Base-by-base conservation (phyloP, 1,140 invertebrate species). In the Lycorma delicatula region DNA sequence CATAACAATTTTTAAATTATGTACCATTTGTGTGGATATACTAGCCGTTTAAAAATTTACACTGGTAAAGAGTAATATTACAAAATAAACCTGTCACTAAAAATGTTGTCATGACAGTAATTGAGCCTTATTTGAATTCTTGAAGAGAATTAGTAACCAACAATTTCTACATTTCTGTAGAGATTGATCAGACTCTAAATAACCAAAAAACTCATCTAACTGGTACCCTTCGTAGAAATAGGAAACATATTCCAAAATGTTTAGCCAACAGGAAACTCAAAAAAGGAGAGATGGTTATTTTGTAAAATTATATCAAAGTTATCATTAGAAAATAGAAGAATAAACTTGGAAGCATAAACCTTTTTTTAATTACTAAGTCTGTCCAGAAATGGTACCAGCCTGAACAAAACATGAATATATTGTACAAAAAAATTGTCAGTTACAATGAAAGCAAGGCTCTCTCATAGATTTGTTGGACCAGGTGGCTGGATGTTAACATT, bases 191-290 rank as follows among this genome's bases (percentile, higher is more conserved):
- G 53, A 61, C 63, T 62, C 61, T 74, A 63, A 57, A 74, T 54
- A 53, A 66, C 28, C 68, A 66, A 55, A 64, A 77, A 63, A 77
- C 71, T 2, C 69, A 77, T 71, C 63, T 72, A 20, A 63, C 72
- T 59, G 72, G 74, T 51, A 78, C 72, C 59, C 46, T 77, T 54
- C 56, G 68, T 49, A 62, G 63, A 54, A 72, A 72, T 60, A 54
- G 69, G 38, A 71, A 69, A 62, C 61, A 62, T 56, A 63, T 70
- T 27, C 69, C 70, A 18, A 66, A 68, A 58, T 66, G 67, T 44
- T 64, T 74, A 2, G 62, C 70, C 51, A n/a, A n/a, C n/a, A n/a
- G n/a, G n/a, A n/a, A n/a, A n/a, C n/a, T n/a, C n/a, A n/a, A n/a
- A n/a, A n/a, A n/a, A n/a, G n/a, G n/a, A n/a, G n/a, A n/a, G n/a